Evolutionary conservation across 2,888 invertebrate species (phyloP).

Genomic region (Calliphora vomitoria): DNA sequence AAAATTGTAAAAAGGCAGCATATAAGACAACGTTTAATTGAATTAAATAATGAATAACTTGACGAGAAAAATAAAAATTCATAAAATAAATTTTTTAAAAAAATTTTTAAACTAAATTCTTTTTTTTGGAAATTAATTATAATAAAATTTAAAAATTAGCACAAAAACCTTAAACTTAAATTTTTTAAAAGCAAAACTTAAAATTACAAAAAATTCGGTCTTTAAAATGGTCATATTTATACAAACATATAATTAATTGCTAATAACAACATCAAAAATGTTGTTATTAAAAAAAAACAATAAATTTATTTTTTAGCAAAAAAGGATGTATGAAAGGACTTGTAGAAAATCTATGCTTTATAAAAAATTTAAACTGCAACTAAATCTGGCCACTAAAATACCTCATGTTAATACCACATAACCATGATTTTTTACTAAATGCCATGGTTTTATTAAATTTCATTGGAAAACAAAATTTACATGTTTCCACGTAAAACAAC

Average conservation of each 20-base stretch:
- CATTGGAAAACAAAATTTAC: no score
- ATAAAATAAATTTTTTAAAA: not conserved
- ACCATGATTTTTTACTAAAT: not conserved
- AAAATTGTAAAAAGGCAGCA: not conserved
- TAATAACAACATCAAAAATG: not conserved
- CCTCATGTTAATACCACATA: not conserved
- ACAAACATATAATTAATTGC: not conserved
- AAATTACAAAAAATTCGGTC: no score
- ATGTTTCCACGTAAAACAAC: no score
- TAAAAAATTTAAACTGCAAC: not conserved
- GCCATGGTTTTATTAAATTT: no score
- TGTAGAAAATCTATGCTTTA: not conserved
- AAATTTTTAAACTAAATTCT: no score
- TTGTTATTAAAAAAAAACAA: not conserved
- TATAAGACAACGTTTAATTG: not conserved
- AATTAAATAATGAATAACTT: not conserved
- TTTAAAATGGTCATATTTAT: no score
- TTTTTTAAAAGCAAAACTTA: no score
- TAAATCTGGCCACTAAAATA: not conserved
- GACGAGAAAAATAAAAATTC: not conserved
- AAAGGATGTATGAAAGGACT: constrained; percentile 22
- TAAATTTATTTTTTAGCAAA: not conserved
- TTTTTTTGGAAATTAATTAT: no score
- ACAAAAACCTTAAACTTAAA: no score
- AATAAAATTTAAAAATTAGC: no score